A percentile compares a stretch with the other conserved stretches of the same genome.
Evolutionary conservation across 2,797 vertebrate species (phyloP).

Genomic region (Anguilla marmorata): DNA sequence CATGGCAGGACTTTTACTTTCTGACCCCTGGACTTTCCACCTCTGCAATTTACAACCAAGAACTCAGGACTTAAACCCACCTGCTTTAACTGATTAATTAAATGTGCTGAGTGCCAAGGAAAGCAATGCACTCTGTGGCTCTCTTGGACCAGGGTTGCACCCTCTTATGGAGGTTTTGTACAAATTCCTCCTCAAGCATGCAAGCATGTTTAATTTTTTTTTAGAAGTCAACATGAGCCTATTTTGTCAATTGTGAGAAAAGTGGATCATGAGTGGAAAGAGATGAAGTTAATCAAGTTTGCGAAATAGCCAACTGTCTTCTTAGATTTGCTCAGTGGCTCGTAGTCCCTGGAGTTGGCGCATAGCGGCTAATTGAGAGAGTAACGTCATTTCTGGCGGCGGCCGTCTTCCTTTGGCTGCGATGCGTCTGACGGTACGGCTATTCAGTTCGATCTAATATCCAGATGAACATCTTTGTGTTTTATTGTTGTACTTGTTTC

Average conservation of each 20-base stretch:
- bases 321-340: not conserved
- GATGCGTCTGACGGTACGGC: slow-evolving; percentile 43
- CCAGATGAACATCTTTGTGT: slow-evolving; percentile 37
- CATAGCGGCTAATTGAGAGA: not conserved
- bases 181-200: slow-evolving; percentile 7
- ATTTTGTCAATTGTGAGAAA: not conserved
- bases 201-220: not conserved
- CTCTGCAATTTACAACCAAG: too few species aligned
- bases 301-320: not conserved
- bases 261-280: not conserved
- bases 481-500: slow-evolving; percentile 40
- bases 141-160: too few species aligned
- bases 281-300: not conserved
- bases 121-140: slow-evolving; percentile 33
- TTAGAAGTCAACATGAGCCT: not conserved
- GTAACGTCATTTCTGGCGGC: not conserved
- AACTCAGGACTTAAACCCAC: too few species aligned
- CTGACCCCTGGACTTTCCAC: too few species aligned
- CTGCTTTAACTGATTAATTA: too few species aligned
- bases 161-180: slow-evolving; percentile 32
- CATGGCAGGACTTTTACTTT: too few species aligned
- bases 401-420: slow-evolving; percentile 45
- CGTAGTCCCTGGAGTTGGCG: not conserved
- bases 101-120: slow-evolving; percentile 51
- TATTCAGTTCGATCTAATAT: slow-evolving; percentile 56